These are phyloP conservation scores for Sula dactylatra DNA, from an alignment of 2,113 vertebrate species.

Conservation along the genomic window DNA sequence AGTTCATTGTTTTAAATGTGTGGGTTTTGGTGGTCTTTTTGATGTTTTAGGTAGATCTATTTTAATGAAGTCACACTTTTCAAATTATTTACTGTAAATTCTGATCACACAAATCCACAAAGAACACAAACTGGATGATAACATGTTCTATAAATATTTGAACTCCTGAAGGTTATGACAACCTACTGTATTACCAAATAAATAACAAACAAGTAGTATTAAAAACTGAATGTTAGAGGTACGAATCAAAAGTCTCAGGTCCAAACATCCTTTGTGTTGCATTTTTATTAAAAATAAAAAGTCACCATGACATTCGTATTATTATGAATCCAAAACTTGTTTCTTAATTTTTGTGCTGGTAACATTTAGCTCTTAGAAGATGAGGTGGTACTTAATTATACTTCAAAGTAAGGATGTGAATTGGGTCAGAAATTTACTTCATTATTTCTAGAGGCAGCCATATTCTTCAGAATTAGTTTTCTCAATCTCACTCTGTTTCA, in stretches of 20 bases:
- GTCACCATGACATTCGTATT: fast-evolving
- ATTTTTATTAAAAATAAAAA: background rate
- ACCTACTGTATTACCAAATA: background rate
- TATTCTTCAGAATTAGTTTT: background rate
- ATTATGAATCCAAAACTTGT: background rate
- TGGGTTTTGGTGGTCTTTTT: background rate
- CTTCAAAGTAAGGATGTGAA: background rate
- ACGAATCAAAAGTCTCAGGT: background rate
- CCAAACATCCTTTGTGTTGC: background rate
- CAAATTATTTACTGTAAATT: background rate
- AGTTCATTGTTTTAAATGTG: background rate
- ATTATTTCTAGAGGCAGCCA: background rate
- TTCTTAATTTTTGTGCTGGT: background rate
- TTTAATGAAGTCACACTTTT: background rate
- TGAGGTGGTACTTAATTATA: background rate
- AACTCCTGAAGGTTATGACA: background rate
- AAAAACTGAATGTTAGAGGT: background rate
- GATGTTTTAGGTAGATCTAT: background rate
- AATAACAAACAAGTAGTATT: background rate
- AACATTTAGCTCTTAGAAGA: background rate
- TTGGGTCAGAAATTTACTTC: background rate
- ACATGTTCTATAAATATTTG: background rate
- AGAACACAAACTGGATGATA: background rate
- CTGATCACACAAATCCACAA: background rate
- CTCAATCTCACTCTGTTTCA: background rate